Evolutionary conservation across 2,797 vertebrate genomes (phyloP), one percentile per base, ranked within the genome.

Genomic region (Pyrocephalus nanus): DNA sequence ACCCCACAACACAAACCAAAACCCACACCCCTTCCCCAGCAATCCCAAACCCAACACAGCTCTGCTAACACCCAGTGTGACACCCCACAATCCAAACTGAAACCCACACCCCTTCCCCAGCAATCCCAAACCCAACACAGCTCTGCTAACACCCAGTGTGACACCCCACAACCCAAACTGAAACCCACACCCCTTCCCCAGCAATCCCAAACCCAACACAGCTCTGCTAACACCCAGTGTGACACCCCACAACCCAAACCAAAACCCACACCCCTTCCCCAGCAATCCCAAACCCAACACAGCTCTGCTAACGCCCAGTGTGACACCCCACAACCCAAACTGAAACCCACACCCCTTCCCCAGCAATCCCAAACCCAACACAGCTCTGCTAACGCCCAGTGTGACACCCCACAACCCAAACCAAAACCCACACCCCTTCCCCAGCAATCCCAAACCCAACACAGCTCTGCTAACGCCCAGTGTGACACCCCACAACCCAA

Each of bases 251-350:
- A 38, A 23, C 7, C 25, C 55, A 43, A 29, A 9, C 34, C 5
- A 0, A 36, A 50, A 27, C 11, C 47, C 27, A 1, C 23, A 27
- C 12, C 4, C 0, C n/a, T 27, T 18, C 1, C 50, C 40, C 71
- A 73, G 45, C 8, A 0, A 32, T 13, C 15, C 43, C 32, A 34
- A 50, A 50, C 45, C 50, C 32, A 15, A 3, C 19, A 4, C 7
- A 20, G 16, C 47, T n/a, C 83, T 53, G 2, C 29, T 6, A 20
- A 17, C 2, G 1, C 2, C 38, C 38, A 11, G 18, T 12, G 53
- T 26, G 15, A 26, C n/a, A 6, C 34, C 48, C 4, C 14, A 13
- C 25, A 38, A 23, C 7, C 21, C 55, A 43, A 29, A 9, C 34
- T 4, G 0, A 36, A 50, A 27, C 11, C 47, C 23, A 1, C 23